Evolutionary conservation across 2,797 vertebrate species (phyloP), one percentile per base, ranked within the genome.

Genomic region (Spinus pinus): DNA sequence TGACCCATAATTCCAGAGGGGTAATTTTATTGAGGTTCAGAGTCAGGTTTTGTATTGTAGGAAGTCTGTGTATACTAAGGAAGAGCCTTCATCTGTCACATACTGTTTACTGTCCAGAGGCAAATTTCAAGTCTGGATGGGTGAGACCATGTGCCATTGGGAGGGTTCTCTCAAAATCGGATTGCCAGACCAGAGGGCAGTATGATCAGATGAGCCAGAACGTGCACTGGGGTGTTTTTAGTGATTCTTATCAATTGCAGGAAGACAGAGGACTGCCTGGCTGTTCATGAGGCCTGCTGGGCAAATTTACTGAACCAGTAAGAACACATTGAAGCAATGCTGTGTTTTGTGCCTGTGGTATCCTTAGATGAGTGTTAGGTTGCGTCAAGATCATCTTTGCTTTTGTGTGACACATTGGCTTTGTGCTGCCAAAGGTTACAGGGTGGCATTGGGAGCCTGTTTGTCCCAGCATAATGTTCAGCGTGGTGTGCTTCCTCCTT

Each of bases 141-240:
- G 15, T 77, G 20, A 79, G 54, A 24, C 44, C 0, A 0, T 17
- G 31, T 86, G 33, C n/a, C 22, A 17, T 19, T 14, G 39, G 21
- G 31, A 75, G 22, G 3, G 10, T 21, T 77, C 20, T 66, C 28
- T 87, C 31, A 56, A 44, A 84, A 28, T 12, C 0, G 0, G 2
- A 22, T 50, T 60, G 49, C 64, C 37, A 46, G 14, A 28, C 8
- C 1, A 0, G 28, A 20, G 27, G 30, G 24, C 25, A 39, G 0
- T 46, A 4, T 12, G 37, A 46, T 72, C 44, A n/a, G 47, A 46
- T 56, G 25, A 62, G 23, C 64, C 41, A 42, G 74, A 53, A n/a
- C 1, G 0, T 7, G 23, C 24, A 39, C 12, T 39, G 44, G 30
- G 6, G 6, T 51, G 31, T 6, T 70, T 46, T n/a, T 46, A 54